Evolutionary conservation across 2,888 invertebrate species (phyloP), one percentile per base, ranked within the genome.

Genomic region (Hemithea aestivaria): DNA sequence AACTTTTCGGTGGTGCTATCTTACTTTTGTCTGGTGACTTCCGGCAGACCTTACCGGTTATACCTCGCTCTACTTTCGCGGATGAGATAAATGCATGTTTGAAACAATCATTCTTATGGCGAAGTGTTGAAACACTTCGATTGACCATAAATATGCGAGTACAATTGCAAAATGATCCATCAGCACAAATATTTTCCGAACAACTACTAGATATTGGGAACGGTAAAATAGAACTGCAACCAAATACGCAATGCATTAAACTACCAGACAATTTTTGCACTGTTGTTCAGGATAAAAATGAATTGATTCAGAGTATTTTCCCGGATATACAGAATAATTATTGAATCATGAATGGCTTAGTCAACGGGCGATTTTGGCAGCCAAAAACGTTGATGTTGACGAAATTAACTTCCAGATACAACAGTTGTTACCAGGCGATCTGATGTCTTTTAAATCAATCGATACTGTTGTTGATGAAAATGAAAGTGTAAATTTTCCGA

Each of bases 361-460:
- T 42, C 42, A 56, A 51, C 47, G 47, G 31, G 55, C 46, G 42
- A 54, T 56, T 48, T 31, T 43, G 28, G 35, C 43, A 24, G 37
- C 37, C 22, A 42, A 43, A 37, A 42, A 41, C 20, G 20, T 26
- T 50, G 46, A 52, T 54, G 56, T 42, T 27, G 27, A 45, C 20
- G 41, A 38, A 48, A 11, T 59, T 25, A 58, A 62, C 48, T 51
- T 46, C 7, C 39, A 39, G 25, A 58, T 59, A 51, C 58, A 55
- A 51, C 27, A 52, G n/a, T 1, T 42, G 23, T 46, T 58, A 37
- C 5, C 49, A 21, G 62, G 62, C 31, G 51, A 62, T 37, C 44
- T 45, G 48, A 45, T 21, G 38, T 46, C 25, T 34, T 63, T 48
- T 31, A 62, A 64, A 63, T 66, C 63, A 42, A 47, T 64, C 45